A percentile compares a stretch with the other conserved stretches of the same genome.
These are phyloP conservation scores for Furcifer pardalis DNA, from an alignment of 2,797 vertebrate genomes.

Conservation along the genomic window DNA sequence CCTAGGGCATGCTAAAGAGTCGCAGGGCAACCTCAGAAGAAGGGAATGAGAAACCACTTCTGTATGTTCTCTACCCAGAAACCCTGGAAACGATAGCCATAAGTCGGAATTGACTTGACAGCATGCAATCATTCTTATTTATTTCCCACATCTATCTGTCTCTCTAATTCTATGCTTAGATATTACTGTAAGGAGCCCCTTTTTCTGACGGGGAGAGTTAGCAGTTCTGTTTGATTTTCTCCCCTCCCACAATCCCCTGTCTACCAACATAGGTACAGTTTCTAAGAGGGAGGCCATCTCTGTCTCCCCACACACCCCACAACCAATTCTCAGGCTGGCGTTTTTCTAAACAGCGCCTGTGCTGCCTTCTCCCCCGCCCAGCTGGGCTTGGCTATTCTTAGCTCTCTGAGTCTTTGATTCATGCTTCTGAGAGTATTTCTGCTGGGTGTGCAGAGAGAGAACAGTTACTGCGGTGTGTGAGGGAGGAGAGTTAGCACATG, in stretches of 20 bases:
- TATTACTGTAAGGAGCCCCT: background rate
- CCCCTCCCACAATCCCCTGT: background rate
- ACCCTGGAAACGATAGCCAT: too few relatives aligned
- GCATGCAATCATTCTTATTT: background rate
- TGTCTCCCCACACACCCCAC: background rate
- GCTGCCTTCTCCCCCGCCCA: conserved; percentile 31
- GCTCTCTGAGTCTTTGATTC: conserved; percentile 39
- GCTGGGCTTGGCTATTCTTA: conserved; percentile 44
- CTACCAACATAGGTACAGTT: background rate
- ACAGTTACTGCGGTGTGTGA: conserved; percentile 22
- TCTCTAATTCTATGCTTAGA: background rate
- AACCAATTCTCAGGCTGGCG: conserved; percentile 19
- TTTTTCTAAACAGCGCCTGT: conserved; percentile 17
- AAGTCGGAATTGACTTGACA: too few relatives aligned
- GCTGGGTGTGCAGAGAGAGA: conserved; percentile 34
- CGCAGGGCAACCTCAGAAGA: too few relatives aligned
- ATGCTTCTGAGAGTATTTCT: conserved; percentile 49
- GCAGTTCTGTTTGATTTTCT: background rate
- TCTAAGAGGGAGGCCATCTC: background rate
- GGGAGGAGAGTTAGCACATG: conserved; percentile 11
- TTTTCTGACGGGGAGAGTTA: background rate
- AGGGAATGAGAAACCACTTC: too few relatives aligned
- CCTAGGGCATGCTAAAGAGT: too few relatives aligned
- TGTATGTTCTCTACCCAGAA: too few relatives aligned
- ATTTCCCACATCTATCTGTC: background rate